Base-by-base conservation (phyloP, 2,888 invertebrate genomes). In the Hypolimnas misippus region DNA sequence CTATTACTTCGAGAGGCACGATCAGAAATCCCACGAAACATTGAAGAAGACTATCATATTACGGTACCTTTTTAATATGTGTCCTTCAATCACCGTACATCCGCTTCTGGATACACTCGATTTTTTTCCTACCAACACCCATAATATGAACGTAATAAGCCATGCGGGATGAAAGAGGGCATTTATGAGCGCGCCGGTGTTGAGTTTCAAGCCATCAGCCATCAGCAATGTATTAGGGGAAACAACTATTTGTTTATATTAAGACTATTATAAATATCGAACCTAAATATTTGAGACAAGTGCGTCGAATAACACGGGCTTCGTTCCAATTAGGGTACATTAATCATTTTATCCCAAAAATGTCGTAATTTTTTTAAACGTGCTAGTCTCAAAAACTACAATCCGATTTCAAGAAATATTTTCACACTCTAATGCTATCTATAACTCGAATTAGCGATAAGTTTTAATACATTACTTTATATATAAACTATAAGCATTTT, bases 161-260 rank as follows among this genome's bases (percentile, higher is more conserved):
- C 78, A 80, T 79, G 73, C 76, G 78, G 80, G 86, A 84, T 89
- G 88, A 89, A 88, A 89, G 89, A 86, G 83, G 76, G 75, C 81
- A 73, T 86, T 87, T 86, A 87, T 81, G 78, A 80, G 76, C 77
- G 68, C 75, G 73, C 72, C 72, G 77, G 87, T 87, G 79, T 91
- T 77, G 79, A 77, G 78, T 91, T 89, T 87, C 88, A 73, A 75
- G 74, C 76, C 72, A 73, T 74, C 72, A 70, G 70, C 74, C 70
- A 51, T 51, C 29, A 10, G 33, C 35, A 63, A 67, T 63, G 69
- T 68, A 69, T 70, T 65, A 71, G 63, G 69, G 74, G 76, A 74
- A 78, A 76, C 75, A 75, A 69, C 75, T 77, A 77, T 82, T 81
- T 85, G 83, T 87, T 88, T 87, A 81, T 82, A 77, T 71, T 80